phyloP scores from a whole-genome alignment of 2,888 invertebrate species.

The Panorpa germanica region DNA sequence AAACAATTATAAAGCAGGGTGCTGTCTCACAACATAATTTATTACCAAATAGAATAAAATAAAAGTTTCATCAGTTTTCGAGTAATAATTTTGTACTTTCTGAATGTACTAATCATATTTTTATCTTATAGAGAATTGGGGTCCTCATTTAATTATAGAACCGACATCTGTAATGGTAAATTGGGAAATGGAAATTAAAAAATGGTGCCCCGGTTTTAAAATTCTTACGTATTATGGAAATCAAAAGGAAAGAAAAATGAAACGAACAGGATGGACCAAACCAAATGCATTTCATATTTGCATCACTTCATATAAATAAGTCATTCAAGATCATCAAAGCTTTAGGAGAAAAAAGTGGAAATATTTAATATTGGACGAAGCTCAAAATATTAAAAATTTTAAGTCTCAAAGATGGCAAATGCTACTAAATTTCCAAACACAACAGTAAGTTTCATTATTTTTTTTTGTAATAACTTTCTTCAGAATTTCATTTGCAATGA shows the following conservation, averaged over 20 bases:
- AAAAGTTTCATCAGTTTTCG: no score
- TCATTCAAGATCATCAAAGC: slow-evolving; percentile 95
- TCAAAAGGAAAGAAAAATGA: slow-evolving; percentile 84
- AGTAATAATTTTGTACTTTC: no score
- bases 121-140: slow-evolving; percentile 92
- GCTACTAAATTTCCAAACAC: slow-evolving; percentile 82
- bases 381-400: slow-evolving; percentile 99
- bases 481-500: slow-evolving; percentile 10
- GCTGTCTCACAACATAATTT: no score
- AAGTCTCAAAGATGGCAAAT: slow-evolving; percentile 98
- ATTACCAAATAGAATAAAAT: no score
- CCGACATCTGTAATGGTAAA: slow-evolving; percentile 99
- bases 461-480: no score
- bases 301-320: slow-evolving; percentile 94
- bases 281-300: slow-evolving; percentile 96
- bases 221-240: slow-evolving; percentile 96
- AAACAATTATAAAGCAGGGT: no score
- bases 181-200: slow-evolving; percentile 99
- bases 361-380: slow-evolving; percentile 93
- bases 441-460: slow-evolving; percentile 38
- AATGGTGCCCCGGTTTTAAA: slow-evolving; percentile 99
- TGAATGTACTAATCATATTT: no score
- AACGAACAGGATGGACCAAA: slow-evolving; percentile 93
- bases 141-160: slow-evolving; percentile 95
- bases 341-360: slow-evolving; percentile 97